Conservation (phyloP, 2,888 invertebrate species). For the Dendrolimus pini region DNA sequence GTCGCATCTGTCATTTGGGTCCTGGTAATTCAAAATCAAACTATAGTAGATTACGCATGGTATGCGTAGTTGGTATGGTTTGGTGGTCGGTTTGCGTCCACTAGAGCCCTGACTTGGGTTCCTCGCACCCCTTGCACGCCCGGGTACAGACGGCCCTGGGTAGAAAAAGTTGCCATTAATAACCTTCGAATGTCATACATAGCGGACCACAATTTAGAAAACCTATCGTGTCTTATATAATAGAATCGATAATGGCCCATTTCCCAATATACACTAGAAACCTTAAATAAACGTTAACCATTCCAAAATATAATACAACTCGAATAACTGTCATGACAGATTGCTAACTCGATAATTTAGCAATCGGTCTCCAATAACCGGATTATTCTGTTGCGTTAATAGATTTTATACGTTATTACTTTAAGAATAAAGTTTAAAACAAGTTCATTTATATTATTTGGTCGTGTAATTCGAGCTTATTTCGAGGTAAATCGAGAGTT, state of each 20-base stretch:
- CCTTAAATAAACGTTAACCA: background rate
- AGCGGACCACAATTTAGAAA: no score
- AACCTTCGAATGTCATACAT: no score
- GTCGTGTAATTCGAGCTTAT: conserved; percentile 34
- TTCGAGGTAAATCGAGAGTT: conserved; percentile 45
- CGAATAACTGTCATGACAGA: background rate
- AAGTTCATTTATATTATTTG: conserved; percentile 23
- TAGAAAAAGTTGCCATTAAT: no score
- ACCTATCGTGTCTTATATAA: no score
- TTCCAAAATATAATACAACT: background rate
- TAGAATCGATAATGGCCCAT: background rate
- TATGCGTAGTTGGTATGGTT: no score
- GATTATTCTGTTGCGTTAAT: conserved; percentile 9
- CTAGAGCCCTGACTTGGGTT: no score
- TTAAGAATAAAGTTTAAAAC: conserved; percentile 12
- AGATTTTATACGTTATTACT: background rate
- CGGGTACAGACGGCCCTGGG: no score
- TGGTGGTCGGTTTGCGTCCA: no score
- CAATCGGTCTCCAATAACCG: conserved; percentile 12
- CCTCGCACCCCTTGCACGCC: no score
- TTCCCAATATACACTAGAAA: background rate
- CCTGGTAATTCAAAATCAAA: no score
- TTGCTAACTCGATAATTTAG: conserved; percentile 15
- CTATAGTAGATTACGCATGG: no score
- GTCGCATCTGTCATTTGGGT: no score